Base-by-base conservation (phyloP, 2,797 vertebrate genomes). In the Gastrophryne carolinensis region DNA sequence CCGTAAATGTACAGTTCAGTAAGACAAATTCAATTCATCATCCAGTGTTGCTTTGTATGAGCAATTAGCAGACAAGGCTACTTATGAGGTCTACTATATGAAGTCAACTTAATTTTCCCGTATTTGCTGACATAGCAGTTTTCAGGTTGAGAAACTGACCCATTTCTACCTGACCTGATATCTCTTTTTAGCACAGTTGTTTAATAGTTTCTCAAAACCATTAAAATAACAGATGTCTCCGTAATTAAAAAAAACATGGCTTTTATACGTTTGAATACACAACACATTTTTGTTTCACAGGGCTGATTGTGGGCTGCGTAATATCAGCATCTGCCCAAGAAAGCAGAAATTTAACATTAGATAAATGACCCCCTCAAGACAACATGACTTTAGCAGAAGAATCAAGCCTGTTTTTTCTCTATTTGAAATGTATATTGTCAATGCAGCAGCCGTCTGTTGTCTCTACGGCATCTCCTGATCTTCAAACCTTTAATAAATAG, bases 221-320 rank as follows among this genome's bases (percentile, higher is more conserved):
- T 66, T 34, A 52, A 23, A 52, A 56, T 12, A 27, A n/a, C 32
- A 53, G 32, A 27, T 67, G 32, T 39, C 64, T 67, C 47, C 21
- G 13, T 56, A 41, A 54, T 41, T 54, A 35, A 24, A 41, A 56
- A 27, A 68, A 27, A 35, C 32, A 3, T 11, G 26, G 37, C 15
- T 12, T 35, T 10, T 5, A 9, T 4, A 39, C 52, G 21, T 52
- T 21, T 52, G 21, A 52, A 52, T 52, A 19, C 27, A 57, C 2
- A 29, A 49, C 41, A 49, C 41, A 24, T 17, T 53, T 8, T 53
- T 8, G 32, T 37, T 68, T 29, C 49, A 19, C 4, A n/a, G n/a
- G 52, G 24, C 13, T 54, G 23, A 41, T 41, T 54, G 44, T 17
- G 50, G 34, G 23, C 29, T 4, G 29, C 17, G 27, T 49, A 12